Evolutionary conservation across 2,888 invertebrate genomes (phyloP), one percentile per base, ranked within the genome.

Genomic region (Catocala nupta): DNA sequence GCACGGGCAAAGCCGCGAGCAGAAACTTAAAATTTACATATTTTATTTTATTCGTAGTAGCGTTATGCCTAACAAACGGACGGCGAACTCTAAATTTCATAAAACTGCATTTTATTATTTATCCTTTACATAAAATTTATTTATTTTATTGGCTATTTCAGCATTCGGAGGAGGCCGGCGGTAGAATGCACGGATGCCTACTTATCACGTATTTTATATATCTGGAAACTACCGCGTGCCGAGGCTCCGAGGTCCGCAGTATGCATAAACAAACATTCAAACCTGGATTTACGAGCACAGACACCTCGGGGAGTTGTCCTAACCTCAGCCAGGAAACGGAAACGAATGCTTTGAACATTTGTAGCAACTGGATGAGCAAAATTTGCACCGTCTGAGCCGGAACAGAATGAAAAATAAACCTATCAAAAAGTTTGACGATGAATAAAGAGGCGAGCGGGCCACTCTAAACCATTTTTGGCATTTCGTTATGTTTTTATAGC

Each of bases 211-310:
- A 71, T 68, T 61, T 65, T 66, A 63, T 58, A 61, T 63, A 69
- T 65, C 44, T 63, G 42, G 25, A 44, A 73, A 70, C 55, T 67
- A 60, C 65, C 63, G 55, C 71, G 64, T 62, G 12, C 53, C 16
- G 51, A 61, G 65, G 66, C 73, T 70, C 76, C 25, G 59, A 65
- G 75, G 74, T 67, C 69, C 62, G 70, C 69, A 78, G 68, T 71
- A 71, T 78, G 75, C 76, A 78, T 79, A 81, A 78, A 82, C 82
- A 80, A 82, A 78, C 74, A 76, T 80, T 71, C 74, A 72, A 77
- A 80, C 71, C 77, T 78, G 78, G 77, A 83, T 85, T 85, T 85
- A 83, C 77, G 79, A 79, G 77, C 70, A 63, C 66, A 68, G 64
- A 54, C 66, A 68, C 85, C 79, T 81, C 57, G 52, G 82, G 80